Evolutionary conservation across 2,888 invertebrate species (phyloP).

Genomic region (Dasypolia templi): DNA sequence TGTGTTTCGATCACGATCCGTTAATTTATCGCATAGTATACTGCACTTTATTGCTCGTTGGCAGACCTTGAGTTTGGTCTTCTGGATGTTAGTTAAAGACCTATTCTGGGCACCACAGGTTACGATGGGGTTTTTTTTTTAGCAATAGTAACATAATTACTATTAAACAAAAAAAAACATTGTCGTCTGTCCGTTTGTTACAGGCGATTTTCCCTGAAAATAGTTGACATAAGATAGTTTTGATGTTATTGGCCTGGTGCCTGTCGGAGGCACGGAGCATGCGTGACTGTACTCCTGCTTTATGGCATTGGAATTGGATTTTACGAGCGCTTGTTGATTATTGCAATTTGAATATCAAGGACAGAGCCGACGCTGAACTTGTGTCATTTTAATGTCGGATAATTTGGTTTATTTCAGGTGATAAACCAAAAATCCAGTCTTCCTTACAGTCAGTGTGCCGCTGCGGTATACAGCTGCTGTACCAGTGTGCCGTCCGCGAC

Average conservation of each 20-base stretch:
- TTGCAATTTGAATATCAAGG: background rate
- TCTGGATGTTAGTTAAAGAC: no score
- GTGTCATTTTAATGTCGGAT: background rate
- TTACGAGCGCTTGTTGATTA: background rate
- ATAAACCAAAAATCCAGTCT: background rate
- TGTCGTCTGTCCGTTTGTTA: background rate
- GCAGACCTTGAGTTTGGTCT: no score
- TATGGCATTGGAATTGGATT: background rate
- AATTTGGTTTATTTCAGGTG: slow-evolving; percentile 2
- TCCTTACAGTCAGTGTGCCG: slow-evolving; percentile 71
- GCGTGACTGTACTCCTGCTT: background rate
- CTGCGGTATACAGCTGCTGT: slow-evolving; percentile 74
- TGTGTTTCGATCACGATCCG: no score
- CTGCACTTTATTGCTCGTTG: no score
- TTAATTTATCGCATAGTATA: no score
- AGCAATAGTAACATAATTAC: no score
- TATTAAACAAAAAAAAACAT: background rate
- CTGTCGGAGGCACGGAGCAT: background rate
- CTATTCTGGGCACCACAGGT: no score
- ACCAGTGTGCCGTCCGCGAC: slow-evolving; percentile 70
- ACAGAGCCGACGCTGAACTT: background rate
- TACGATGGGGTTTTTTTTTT: no score
- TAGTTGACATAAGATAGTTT: background rate
- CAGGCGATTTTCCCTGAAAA: background rate
- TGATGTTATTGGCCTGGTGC: background rate